phyloP scores from a whole-genome alignment of 1,140 invertebrate genomes.

The Yoshiicerus persimilis region DNA sequence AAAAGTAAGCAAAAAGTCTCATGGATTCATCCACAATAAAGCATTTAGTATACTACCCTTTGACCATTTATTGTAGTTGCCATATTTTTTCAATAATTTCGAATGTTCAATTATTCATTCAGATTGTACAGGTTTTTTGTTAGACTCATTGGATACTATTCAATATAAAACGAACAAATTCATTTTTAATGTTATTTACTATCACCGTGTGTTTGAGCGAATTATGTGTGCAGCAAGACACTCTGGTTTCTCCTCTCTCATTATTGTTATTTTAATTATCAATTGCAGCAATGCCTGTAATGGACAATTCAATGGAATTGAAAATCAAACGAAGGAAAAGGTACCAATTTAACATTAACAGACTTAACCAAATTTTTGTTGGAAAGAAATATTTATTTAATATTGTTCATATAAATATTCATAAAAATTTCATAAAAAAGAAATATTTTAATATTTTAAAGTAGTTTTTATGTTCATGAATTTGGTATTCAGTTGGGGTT shows the following conservation, averaged over 20 bases:
- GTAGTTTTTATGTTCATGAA: not conserved
- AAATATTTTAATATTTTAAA: not conserved
- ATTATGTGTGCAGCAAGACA: not conserved
- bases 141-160: not conserved
- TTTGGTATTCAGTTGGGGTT: too few species aligned
- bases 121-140: not conserved
- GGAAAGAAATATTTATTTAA: too few species aligned
- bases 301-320: not conserved
- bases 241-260: not conserved
- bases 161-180: not conserved
- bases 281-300: not conserved
- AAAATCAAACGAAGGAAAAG: not conserved
- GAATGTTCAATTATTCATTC: not conserved
- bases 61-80: not conserved
- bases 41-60: not conserved
- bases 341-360: not conserved
- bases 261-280: not conserved
- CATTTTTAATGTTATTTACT: not conserved
- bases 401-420: too few species aligned
- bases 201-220: not conserved
- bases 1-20: too few species aligned
- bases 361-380: too few species aligned
- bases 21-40: too few species aligned
- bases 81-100: not conserved
- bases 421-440: too few species aligned